These are phyloP conservation scores for Ictidomys tridecemlineatus DNA, from an alignment of 2,113 vertebrate genomes.

Conservation along the genomic window DNA sequence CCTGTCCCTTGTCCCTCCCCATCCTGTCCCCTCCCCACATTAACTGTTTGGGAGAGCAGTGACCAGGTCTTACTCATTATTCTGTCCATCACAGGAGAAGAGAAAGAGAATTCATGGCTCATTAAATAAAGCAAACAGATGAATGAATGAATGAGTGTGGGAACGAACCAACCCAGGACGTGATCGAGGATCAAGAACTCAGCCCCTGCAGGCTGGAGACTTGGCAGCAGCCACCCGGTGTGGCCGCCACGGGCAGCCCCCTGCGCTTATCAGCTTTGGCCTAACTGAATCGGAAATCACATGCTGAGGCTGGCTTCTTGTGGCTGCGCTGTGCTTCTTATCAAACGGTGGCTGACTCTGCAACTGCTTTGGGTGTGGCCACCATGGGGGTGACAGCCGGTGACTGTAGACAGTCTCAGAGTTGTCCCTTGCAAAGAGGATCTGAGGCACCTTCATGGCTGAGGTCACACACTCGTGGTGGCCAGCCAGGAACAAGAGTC, in stretches of 20 bases:
- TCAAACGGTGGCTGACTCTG: not conserved
- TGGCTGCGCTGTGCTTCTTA: not conserved
- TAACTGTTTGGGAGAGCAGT: not conserved
- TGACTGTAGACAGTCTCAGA: not conserved
- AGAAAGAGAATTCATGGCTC: not conserved
- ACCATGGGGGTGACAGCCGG: not conserved
- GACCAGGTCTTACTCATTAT: not conserved
- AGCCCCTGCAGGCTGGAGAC: not conserved
- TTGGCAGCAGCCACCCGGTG: not conserved
- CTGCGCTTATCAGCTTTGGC: slow-evolving; percentile 66
- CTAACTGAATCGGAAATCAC: slow-evolving; percentile 82
- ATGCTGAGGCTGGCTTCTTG: not conserved
- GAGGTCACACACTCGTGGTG: not conserved
- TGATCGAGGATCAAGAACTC: not conserved
- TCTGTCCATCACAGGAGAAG: not conserved
- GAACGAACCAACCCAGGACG: not conserved
- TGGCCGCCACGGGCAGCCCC: not conserved
- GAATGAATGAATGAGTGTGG: not conserved
- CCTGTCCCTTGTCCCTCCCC: too few species aligned
- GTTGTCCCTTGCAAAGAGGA: not conserved
- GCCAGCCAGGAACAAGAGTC: not conserved
- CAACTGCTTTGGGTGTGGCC: not conserved
- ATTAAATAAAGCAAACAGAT: not conserved
- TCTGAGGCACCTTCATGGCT: not conserved
- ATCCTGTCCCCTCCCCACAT: too few species aligned